Evolutionary conservation across 2,797 vertebrate genomes (phyloP).

Genomic region (Anniella stebbinsi): DNA sequence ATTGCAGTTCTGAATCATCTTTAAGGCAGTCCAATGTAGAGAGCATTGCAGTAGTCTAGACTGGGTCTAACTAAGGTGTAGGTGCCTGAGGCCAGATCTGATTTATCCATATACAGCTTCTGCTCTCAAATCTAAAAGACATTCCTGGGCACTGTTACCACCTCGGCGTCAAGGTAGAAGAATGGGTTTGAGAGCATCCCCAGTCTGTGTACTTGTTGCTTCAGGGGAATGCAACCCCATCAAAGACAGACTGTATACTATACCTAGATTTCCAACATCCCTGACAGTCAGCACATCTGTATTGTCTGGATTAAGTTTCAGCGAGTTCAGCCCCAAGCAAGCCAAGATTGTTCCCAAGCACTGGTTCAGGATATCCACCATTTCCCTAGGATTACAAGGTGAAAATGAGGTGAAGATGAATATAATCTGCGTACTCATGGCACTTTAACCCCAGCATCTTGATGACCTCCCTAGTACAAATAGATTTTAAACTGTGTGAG

Average conservation of each 20-base stretch:
- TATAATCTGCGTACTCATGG: not conserved
- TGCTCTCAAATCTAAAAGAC: not conserved
- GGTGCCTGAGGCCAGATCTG: too few species aligned
- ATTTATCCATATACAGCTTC: not conserved
- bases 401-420: not conserved
- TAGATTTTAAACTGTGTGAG: not conserved
- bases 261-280: not conserved
- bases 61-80: too few species aligned
- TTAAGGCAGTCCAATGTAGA: too few species aligned
- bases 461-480: not conserved
- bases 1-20: too few species aligned
- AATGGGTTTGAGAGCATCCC: not conserved
- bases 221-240: not conserved
- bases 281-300: not conserved
- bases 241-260: not conserved
- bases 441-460: not conserved
- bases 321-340: not conserved
- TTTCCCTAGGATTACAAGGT: not conserved
- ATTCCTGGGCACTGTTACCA: not conserved
- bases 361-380: not conserved
- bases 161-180: not conserved
- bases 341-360: not conserved
- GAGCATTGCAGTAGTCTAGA: too few species aligned
- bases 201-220: not conserved
- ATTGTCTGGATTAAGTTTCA: not conserved